These are phyloP conservation scores for Corythornis vintsioides DNA, from an alignment of 2,113 vertebrate genomes.

Conservation along the genomic window DNA sequence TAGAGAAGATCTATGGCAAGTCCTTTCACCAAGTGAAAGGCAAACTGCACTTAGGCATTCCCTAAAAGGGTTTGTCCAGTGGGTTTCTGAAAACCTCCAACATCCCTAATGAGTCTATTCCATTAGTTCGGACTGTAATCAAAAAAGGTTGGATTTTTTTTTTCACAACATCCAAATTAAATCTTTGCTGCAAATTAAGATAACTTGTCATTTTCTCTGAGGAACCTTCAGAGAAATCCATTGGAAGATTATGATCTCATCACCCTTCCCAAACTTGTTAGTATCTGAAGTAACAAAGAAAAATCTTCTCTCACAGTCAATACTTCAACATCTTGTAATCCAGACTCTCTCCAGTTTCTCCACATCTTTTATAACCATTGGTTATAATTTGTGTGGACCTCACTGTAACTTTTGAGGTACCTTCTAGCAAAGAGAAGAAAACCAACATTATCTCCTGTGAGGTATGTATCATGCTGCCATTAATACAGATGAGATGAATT, in stretches of 20 bases:
- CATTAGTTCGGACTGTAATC: not conserved
- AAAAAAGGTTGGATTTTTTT: not conserved
- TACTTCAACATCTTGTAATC: not conserved
- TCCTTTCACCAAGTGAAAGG: fast-evolving
- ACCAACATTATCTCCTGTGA: not conserved
- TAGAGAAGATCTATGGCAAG: not conserved
- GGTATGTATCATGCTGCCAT: not conserved
- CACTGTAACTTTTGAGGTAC: not conserved
- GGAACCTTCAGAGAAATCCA: not conserved
- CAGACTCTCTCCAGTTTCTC: not conserved
- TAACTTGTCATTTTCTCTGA: not conserved
- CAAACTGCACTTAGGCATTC: not conserved
- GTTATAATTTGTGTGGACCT: no score
- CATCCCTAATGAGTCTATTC: not conserved
- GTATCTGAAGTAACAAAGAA: not conserved
- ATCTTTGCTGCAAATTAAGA: not conserved
- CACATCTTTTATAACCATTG: not conserved
- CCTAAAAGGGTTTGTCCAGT: not conserved
- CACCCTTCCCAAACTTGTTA: not conserved
- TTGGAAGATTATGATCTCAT: not conserved
- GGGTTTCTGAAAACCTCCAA: not conserved
- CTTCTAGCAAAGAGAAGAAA: not conserved
- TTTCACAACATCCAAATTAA: not conserved
- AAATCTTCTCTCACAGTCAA: not conserved
- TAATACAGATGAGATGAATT: not conserved